Base-by-base conservation (phyloP, 2,113 vertebrate genomes). In the Chiloscyllium plagiosum region DNA sequence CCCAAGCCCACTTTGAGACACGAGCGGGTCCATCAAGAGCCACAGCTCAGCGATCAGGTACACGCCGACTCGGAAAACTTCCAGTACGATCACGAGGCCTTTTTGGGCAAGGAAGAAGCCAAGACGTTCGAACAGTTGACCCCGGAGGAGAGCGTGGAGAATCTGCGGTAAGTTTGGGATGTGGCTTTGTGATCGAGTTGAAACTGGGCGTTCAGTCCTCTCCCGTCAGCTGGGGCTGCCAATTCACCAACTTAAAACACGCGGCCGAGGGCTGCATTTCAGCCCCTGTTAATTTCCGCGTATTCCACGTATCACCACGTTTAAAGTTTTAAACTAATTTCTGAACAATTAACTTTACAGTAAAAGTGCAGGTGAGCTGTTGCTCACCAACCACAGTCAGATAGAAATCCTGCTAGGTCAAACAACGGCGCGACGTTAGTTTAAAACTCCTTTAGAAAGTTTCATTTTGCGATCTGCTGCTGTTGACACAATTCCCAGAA, bases 31-130 rank as follows among this genome's bases (percentile, higher is more conserved):
- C 97, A 97, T 78, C 98, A 97, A 6, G 98, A 99, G 83, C 97
- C 98, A 0, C 97, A 98, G 17, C 97, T 98, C 95, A 97, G 96
- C 97, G 97, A 97, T 70, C 97, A 96, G 96, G 96, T 97, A 68
- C 97, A 98, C 78, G 98, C 99, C 42, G 98, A 99, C 96, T 98
- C 98, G 85, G 98, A 97, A 95, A 99, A 98, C 97, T 98, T 98
- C 97, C 98, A 98, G 96, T 99, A 98, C 96, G 99, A 99, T 97
- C 99, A 99, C 96, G 99, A 99, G 98, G 99, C 98, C 97, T 99
- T 99, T 97, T 97, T 99, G 96, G 99, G 99, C 92, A 99, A 99
- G 97, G 99, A 99, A 80, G 99, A 99, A 96, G 98, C 99, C 96
- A 98, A 97, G 96, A 98, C 98, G n/a, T 99, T 99, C 96, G 99